Conservation (phyloP, 1,140 invertebrate species). For the Sarcophaga peregrina region DNA sequence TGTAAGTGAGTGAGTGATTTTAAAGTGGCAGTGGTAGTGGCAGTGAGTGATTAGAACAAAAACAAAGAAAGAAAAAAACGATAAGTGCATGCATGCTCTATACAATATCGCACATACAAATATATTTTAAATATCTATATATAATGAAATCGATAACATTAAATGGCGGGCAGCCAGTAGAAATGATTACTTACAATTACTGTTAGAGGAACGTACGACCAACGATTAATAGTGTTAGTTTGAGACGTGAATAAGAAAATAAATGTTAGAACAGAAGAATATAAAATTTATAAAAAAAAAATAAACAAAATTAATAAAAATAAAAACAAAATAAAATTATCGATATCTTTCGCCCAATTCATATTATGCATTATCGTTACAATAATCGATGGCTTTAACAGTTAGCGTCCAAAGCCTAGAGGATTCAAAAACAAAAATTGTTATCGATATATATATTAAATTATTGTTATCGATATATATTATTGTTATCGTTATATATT, state of each 20-base stretch:
- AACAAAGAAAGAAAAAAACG: no score
- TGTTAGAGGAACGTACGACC: conserved; percentile 1
- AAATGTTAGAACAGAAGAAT: not conserved
- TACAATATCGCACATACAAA: not conserved
- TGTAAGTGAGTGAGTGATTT: conserved; percentile 22
- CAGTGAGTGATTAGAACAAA: not conserved
- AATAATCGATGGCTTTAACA: no score
- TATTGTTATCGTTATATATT: no score
- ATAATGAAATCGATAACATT: not conserved
- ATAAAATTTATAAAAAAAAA: not conserved
- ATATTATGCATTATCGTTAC: no score
- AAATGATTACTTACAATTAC: conserved; percentile 4
- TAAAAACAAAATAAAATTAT: no score
- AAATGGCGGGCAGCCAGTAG: not conserved
- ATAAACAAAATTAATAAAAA: not conserved
- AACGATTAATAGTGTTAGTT: not conserved
- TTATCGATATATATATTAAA: no score
- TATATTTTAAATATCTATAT: no score
- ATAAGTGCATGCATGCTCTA: not conserved
- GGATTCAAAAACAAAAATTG: no score
- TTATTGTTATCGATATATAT: no score
- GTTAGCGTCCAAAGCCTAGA: no score
- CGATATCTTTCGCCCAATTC: no score
- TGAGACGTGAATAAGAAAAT: not conserved
- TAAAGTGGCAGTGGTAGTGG: no score